Conservation (phyloP, 2,888 invertebrate species). For the Caenorhabditis angaria region DNA sequence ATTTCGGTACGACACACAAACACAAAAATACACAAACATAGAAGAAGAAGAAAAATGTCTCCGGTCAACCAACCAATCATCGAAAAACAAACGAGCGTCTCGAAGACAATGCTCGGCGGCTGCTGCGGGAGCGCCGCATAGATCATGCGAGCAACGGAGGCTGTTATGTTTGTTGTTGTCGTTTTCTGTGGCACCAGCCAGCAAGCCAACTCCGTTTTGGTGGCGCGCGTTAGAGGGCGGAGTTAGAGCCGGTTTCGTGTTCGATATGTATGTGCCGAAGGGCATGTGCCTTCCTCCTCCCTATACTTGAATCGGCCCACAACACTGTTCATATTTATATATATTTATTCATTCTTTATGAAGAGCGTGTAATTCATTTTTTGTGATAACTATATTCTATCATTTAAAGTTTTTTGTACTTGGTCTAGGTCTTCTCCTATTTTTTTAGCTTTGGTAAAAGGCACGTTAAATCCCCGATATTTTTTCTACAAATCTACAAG, state of each 20-base stretch:
- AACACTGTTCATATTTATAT: slow-evolving; percentile 36
- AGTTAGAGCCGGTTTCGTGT: slow-evolving; percentile 4
- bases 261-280: slow-evolving; percentile 36
- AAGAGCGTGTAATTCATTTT: not conserved
- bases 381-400: no score
- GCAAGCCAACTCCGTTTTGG: slow-evolving; percentile 8
- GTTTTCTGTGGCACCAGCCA: slow-evolving; percentile 33
- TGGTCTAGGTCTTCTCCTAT: no score
- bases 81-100: slow-evolving; percentile 39
- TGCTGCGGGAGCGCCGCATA: no score
- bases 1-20: slow-evolving; percentile 15
- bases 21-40: no score
- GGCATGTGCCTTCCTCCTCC: slow-evolving; percentile 42
- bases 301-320: slow-evolving; percentile 30
- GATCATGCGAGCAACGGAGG: not conserved
- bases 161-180: slow-evolving; percentile 14
- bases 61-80: slow-evolving; percentile 22
- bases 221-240: slow-evolving; percentile 15
- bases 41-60: no score
- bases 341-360: slow-evolving; percentile 8
- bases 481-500: no score
- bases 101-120: slow-evolving; percentile 29
- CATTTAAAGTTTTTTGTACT: no score
- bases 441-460: no score
- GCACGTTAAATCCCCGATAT: no score